A percentile compares a stretch with the other conserved stretches of the same genome.
These are phyloP conservation scores for Poicephalus gulielmi DNA, from an alignment of 2,113 vertebrate genomes.

Conservation along the genomic window DNA sequence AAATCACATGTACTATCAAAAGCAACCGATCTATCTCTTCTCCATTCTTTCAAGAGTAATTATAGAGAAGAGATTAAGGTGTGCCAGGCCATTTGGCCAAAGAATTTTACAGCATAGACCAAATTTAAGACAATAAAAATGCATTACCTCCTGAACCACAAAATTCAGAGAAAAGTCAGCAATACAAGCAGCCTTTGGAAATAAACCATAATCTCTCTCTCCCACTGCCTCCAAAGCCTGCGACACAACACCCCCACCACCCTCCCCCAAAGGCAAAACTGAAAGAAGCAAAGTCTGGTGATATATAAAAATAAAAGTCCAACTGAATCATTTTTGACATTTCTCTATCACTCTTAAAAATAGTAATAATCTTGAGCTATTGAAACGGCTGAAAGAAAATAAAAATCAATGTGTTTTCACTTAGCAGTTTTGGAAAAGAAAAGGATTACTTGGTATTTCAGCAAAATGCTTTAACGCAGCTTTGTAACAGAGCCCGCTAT, in stretches of 20 bases:
- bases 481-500: conserved; percentile 4
- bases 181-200: background rate
- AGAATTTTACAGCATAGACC: background rate
- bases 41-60: background rate
- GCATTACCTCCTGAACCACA: background rate
- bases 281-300: background rate
- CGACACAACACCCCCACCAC: background rate
- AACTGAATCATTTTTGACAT: conserved; percentile 45
- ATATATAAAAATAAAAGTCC: conserved; percentile 47
- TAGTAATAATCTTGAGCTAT: conserved; percentile 55
- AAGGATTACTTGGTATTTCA: conserved; percentile 41
- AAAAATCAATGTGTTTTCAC: conserved; percentile 62
- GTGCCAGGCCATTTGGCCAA: background rate
- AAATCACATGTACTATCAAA: background rate
- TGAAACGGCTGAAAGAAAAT: conserved; percentile 37
- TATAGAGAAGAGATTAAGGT: background rate
- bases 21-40: background rate
- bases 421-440: conserved; percentile 20
- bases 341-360: conserved; percentile 61
- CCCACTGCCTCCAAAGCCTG: background rate
- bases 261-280: background rate
- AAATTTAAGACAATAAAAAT: conserved; percentile 1
- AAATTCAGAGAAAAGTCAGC: background rate
- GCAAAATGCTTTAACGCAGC: conserved; percentile 29
- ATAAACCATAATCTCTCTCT: background rate